Base-by-base conservation (phyloP, 2,113 vertebrate genomes). In the Psophia crepitans region DNA sequence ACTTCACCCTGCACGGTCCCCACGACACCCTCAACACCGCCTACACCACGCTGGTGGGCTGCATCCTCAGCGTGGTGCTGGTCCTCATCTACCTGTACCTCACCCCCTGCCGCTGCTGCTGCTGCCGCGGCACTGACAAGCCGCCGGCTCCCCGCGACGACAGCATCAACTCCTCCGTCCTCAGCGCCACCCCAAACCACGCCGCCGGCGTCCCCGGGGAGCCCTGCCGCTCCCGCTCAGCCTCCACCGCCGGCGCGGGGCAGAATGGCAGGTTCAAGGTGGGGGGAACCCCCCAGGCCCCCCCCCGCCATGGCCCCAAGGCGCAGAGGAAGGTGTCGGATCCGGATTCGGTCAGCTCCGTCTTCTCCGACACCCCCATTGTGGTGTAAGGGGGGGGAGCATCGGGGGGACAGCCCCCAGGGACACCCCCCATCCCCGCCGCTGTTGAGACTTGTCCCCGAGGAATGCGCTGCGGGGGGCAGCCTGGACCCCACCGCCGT, bases 331-430 rank as follows among this genome's bases (percentile, higher is more conserved):
- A 99, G 98, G 98, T 99, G 98, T 99, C 99, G 7, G 99, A 99
- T 71, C 98, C 99, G 4, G 99, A 99, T 86, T 99, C 99, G 8
- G 99, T 99, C 96, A 99, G 99, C 96, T 99, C 99, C 0, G 99
- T 99, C 94, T 99, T 99, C 98, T 99, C 99, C 6, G 99, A 99
- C 98, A 99, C 99, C 8, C 99, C 99, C 90, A 99, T 99, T 93
- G 99, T 99, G 97, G 99, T 99, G 97, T 99, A 98, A 98, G 87
- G 46, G 27, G 3, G 77, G 57, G 63, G 68, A 33, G 27, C 66
- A 3, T 30, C 7, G 7, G 4, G 20, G 74, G 81, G 90, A 92
- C 23, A 1, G 80, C 49, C 65, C 91, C 33, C 74, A 26, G 23
- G 78, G 68, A 58, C 39, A 3, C 35, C 19, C n/a, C n/a, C n/a